Percentiles rank a stretch among this genome's conserved stretches.
Conservation (phyloP, 2,113 vertebrate genomes). For the Petroica traversi region DNA sequence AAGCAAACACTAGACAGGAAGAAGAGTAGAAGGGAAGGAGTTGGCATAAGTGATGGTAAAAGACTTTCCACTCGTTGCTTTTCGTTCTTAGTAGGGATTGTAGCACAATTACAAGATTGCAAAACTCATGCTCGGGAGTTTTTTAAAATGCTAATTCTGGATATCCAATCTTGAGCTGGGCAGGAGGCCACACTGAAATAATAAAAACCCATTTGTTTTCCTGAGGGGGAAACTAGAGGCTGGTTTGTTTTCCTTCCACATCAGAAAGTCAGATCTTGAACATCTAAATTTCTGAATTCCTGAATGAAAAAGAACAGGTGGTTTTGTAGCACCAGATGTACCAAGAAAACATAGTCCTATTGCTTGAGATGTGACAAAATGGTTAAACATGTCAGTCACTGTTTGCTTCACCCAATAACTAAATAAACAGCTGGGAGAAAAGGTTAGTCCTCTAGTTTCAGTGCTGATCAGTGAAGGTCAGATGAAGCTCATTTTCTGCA, state of each 20-base stretch:
- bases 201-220: conserved; percentile 22
- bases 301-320: background rate
- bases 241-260: background rate
- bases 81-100: background rate
- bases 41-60: background rate
- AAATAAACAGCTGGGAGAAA: background rate
- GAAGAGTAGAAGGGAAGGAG: background rate
- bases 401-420: background rate
- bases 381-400: background rate
- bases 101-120: background rate
- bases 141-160: background rate
- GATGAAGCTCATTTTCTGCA: background rate
- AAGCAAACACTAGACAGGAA: background rate
- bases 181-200: background rate
- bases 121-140: background rate
- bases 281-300: background rate
- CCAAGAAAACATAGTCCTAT: background rate
- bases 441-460: background rate
- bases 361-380: background rate
- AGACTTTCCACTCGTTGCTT: background rate
- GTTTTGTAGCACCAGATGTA: background rate
- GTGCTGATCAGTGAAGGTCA: background rate
- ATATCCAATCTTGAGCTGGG: background rate
- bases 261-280: background rate
- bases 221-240: background rate